Percentiles rank a stretch among this genome's conserved stretches.
Conservation (phyloP, 2,797 vertebrate species). For the Mionectes olivaceus region DNA sequence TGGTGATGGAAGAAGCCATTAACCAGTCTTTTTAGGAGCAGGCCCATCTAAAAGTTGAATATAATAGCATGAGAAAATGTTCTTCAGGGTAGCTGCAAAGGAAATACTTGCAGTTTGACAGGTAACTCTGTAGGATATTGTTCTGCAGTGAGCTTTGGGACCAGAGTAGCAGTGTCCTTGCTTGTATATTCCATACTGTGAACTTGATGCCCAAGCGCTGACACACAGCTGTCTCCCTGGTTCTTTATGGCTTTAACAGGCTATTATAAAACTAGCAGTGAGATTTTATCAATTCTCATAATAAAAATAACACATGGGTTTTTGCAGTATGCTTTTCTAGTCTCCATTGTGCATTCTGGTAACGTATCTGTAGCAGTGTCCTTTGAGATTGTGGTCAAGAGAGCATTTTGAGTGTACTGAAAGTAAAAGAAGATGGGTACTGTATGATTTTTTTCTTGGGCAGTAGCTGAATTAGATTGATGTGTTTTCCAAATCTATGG, state of each 20-base stretch:
- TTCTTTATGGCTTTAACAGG: background rate
- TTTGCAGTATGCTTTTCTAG: background rate
- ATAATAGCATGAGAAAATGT: background rate
- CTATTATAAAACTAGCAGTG: background rate
- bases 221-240: background rate
- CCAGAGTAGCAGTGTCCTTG: background rate
- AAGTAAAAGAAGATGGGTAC: background rate
- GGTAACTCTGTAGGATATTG: background rate
- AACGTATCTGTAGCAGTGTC: background rate
- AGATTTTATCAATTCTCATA: conserved; percentile 3
- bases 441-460: background rate
- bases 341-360: background rate
- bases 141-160: background rate
- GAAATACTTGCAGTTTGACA: background rate
- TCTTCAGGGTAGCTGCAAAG: background rate
- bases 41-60: background rate
- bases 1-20: background rate
- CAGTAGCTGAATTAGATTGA: background rate
- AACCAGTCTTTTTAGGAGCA: background rate
- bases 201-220: background rate
- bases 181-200: background rate
- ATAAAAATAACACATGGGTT: conserved; percentile 10
- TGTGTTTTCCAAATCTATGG: background rate
- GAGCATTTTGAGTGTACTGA: background rate
- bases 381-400: background rate